These are phyloP conservation scores for Anoplophora glabripennis DNA, from an alignment of 1,140 invertebrate species.

Conservation along the genomic window DNA sequence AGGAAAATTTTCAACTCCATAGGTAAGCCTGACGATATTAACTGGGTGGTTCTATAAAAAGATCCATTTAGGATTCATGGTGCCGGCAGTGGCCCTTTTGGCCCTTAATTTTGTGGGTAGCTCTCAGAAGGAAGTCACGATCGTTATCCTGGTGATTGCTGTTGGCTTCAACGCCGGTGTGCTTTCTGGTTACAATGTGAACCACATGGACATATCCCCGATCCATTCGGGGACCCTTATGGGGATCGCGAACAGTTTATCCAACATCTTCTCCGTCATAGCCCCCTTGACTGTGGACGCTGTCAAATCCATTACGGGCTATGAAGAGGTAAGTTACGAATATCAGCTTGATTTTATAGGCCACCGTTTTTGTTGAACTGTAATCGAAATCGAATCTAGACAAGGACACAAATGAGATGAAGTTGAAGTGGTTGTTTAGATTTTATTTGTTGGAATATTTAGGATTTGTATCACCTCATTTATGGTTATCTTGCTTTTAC, in stretches of 20 bases:
- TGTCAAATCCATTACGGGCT: neutral
- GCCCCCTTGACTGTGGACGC: conserved; percentile 54
- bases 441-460: no score
- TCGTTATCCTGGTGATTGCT: conserved; percentile 60
- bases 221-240: conserved; percentile 67
- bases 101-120: conserved; percentile 42
- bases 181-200: conserved; percentile 64
- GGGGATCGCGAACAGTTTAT: conserved; percentile 71
- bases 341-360: neutral
- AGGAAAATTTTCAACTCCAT: conserved; percentile 66
- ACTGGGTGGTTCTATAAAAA: neutral
- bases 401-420: no score
- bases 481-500: no score
- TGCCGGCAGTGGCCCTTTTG: conserved; percentile 60
- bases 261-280: conserved; percentile 67
- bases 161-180: conserved; percentile 72
- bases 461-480: no score
- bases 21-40: conserved; percentile 46
- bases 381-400: no score
- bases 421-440: no score
- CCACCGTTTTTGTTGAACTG: no score
- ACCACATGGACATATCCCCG: conserved; percentile 69
- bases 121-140: conserved; percentile 47
- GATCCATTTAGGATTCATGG: conserved; percentile 50
- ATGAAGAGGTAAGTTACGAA: conserved; percentile 1